Evolutionary conservation across 2,888 invertebrate species (phyloP), one percentile per base, ranked within the genome.

Genomic region (Subacronicta megacephala): DNA sequence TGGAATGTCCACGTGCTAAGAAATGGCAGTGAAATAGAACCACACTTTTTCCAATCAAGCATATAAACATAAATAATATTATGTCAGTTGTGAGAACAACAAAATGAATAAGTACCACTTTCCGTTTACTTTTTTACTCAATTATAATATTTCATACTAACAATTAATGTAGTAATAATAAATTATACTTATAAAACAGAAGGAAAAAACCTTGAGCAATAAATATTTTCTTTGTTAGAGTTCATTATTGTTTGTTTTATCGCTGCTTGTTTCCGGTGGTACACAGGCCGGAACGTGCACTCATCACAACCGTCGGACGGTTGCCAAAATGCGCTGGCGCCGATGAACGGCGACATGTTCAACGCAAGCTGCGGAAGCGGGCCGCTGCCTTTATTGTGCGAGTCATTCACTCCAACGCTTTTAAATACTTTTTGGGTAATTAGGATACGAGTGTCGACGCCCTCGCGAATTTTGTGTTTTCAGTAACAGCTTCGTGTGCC

Each of bases 291-390:
- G 81, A 80, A 81, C 79, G 80, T 80, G 82, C 77, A 77, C 75
- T 75, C 78, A 79, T 84, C 83, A 82, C 75, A 80, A 80, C 67
- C 72, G 75, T 75, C 70, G 79, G 81, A 73, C 26, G 61, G 61
- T 77, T 82, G 83, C 82, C 83, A 84, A 80, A 80, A 79, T 75
- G 78, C 75, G 75, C 78, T 81, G 80, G 81, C 82, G 77, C 75
- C 66, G 62, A 72, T 53, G 62, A 57, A 52, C 60, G 31, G 50
- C 43, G 53, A 58, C 70, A 72, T 70, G 70, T 66, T 68, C 61
- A 52, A 42, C 50, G 44, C 56, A 62, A 62, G 56, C 63, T 55
- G 55, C 56, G 68, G 77, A 70, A 72, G 66, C 75, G 68, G 74
- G 72, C 61, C 72, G 49, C 53, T 61, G 67, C 46, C 65, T 65